Evolutionary conservation across 92 coral and sea anemone species (phyloP).

Genomic region (Heteractis magnifica): DNA sequence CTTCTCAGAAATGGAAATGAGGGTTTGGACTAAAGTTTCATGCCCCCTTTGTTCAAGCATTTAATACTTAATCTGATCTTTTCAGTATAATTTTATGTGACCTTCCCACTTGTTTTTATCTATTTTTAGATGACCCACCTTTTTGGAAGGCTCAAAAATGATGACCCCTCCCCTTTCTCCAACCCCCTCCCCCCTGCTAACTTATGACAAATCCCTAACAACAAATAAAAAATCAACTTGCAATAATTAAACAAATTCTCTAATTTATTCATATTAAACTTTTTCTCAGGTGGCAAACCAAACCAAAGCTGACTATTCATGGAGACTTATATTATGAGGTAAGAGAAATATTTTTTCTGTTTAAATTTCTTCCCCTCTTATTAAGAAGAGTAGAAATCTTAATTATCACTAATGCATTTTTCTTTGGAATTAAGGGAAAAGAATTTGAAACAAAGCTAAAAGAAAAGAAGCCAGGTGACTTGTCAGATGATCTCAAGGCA

Average conservation of each 20-base stretch:
- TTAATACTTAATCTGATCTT: too few species aligned
- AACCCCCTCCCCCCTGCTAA: too few species aligned
- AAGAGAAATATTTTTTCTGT: neutral
- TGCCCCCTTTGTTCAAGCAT: too few species aligned
- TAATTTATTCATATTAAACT: neutral
- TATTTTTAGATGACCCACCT: too few species aligned
- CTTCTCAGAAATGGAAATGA: too few species aligned
- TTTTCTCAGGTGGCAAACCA: conserved; percentile 89
- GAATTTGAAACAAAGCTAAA: conserved; percentile 96
- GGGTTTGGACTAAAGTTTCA: too few species aligned
- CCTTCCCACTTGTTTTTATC: too few species aligned
- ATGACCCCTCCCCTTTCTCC: too few species aligned
- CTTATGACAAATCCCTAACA: too few species aligned
- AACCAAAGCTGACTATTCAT: conserved; percentile 92
- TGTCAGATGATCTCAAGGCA: conserved; percentile 91
- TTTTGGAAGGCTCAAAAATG: too few species aligned
- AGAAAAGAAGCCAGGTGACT: conserved; percentile 96
- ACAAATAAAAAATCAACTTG: too few species aligned
- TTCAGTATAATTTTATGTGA: too few species aligned
- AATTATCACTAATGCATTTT: neutral
- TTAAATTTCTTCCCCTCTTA: neutral
- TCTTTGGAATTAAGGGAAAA: conserved; percentile 61
- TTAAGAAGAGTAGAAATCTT: neutral
- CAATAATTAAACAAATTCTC: neutral
- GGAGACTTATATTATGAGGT: conserved; percentile 98